Conservation (phyloP, 2,888 invertebrate genomes). For the Taphrorychus bicolor region DNA sequence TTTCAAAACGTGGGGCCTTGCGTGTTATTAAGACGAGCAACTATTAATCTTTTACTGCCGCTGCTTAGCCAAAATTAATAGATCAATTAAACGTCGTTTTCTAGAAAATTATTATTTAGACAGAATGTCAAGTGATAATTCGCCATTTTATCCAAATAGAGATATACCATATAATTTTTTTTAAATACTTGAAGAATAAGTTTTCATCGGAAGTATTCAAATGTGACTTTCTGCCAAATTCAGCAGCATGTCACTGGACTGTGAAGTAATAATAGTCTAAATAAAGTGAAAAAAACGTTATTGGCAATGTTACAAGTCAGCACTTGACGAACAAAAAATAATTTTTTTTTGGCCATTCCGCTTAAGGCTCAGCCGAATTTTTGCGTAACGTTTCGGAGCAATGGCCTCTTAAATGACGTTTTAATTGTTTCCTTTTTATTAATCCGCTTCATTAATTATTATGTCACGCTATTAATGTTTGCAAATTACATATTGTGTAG, state of each 20-base stretch:
- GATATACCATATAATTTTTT: too few relatives aligned
- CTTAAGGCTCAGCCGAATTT: slow-evolving; percentile 15
- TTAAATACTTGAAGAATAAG: too few relatives aligned
- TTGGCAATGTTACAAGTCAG: slow-evolving; percentile 28
- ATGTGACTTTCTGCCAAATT: slow-evolving; percentile 7
- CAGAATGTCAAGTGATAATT: too few relatives aligned
- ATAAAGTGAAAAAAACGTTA: slow-evolving; percentile 21
- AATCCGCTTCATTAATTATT: slow-evolving; percentile 35
- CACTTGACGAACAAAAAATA: slow-evolving; percentile 2
- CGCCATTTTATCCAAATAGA: too few relatives aligned
- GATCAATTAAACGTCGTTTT: slow-evolving; percentile 24
- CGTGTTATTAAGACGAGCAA: slow-evolving; percentile 13
- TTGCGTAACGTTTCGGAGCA: slow-evolving; percentile 31
- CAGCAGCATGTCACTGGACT: slow-evolving; percentile 21
- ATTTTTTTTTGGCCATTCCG: slow-evolving; percentile 20
- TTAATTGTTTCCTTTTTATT: slow-evolving; percentile 42
- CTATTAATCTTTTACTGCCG: slow-evolving; percentile 26
- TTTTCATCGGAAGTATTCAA: too few relatives aligned
- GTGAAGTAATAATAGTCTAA: slow-evolving; percentile 18
- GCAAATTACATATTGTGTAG: slow-evolving; percentile 13
- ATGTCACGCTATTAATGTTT: slow-evolving; percentile 28
- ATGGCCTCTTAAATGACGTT: slow-evolving; percentile 33
- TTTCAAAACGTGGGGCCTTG: slow-evolving; percentile 19
- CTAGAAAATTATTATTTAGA: slow-evolving; percentile 12
- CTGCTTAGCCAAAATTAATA: slow-evolving; percentile 27